Base-by-base conservation (phyloP, 2,888 invertebrate genomes). In the Aphidoletes aphidimyza region DNA sequence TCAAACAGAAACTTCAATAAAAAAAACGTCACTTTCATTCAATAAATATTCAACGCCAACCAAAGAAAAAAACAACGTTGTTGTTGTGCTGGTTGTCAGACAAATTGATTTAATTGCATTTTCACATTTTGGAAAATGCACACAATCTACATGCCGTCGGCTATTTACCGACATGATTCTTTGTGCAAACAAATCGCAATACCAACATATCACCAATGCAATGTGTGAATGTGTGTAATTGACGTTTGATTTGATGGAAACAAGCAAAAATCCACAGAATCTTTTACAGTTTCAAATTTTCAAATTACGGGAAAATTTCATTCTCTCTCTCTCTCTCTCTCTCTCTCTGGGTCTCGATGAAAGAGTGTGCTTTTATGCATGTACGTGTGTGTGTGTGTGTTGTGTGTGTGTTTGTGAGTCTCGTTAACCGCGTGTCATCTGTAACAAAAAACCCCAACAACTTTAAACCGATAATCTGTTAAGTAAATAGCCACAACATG, bases 391-490 rank as follows among this genome's bases (percentile, higher is more conserved):
- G 17, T 19, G 47, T 47, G 17, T 47, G 47, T 47, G 17, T 2
- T 47, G 47, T 47, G 3, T 47, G 26, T 0, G 2, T 54, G 22
- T 22, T 3, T 47, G 3, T 47, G 26, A 3, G 2, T 54, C 54
- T 22, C 9, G 54, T 54, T 14, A 30, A 34, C 30, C 69, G 69
- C 34, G 34, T 69, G 69, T 69, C 69, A 69, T 69, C 69, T 69
- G 34, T 69, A 9, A 11, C 34, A 30, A 69, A 69, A 69, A 34
- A 69, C 30, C 9, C 69, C 14, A 69, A 69, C 54, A 54, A 54
- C 19, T 54, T 47, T 54, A 54, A 69, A 69, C 69, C 69, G 69
- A 69, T 30, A 69, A 69, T 69, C 69, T 3, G 69, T 69, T 30
- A 30, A 69, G 69, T 69, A 69, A 69, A 69, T 30, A 69, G 22